Evolutionary conservation across 2,797 vertebrate species (phyloP).

Genomic region (Poecilia picta): DNA sequence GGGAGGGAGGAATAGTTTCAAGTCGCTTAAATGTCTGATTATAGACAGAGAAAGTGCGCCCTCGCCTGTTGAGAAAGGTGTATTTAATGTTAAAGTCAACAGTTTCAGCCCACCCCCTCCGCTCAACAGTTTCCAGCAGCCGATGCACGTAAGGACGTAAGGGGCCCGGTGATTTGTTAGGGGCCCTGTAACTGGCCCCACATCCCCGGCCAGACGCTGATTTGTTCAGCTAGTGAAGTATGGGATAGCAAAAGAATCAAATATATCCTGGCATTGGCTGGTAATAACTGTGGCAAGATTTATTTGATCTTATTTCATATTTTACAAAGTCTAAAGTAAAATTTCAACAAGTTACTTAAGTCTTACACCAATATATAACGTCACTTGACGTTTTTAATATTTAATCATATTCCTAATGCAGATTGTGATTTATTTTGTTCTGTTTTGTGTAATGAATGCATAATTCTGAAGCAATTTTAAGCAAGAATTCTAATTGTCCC

Average conservation of each 20-base stretch:
- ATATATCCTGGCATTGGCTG: neutral
- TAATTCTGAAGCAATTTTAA: neutral
- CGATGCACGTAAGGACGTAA: no score
- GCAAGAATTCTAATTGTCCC: neutral
- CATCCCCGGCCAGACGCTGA: no score
- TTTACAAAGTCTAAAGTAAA: neutral
- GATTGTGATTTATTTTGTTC: neutral
- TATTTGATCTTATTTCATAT: neutral
- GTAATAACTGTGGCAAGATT: neutral
- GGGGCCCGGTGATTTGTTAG: no score
- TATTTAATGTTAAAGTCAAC: no score
- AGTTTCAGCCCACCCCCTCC: no score
- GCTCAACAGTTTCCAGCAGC: no score
- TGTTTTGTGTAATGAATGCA: neutral
- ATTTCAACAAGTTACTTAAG: neutral
- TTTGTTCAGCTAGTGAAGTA: neutral
- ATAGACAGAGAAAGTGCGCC: no score
- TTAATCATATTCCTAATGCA: neutral
- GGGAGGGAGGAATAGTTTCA: no score
- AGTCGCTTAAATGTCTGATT: no score
- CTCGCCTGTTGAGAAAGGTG: no score
- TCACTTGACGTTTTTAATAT: neutral
- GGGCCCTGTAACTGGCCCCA: no score
- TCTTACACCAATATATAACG: neutral
- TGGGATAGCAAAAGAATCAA: neutral